Percentiles rank a stretch among this genome's conserved stretches.
Conservation (phyloP, 2,797 vertebrate species). For the Darevskia mixta region DNA sequence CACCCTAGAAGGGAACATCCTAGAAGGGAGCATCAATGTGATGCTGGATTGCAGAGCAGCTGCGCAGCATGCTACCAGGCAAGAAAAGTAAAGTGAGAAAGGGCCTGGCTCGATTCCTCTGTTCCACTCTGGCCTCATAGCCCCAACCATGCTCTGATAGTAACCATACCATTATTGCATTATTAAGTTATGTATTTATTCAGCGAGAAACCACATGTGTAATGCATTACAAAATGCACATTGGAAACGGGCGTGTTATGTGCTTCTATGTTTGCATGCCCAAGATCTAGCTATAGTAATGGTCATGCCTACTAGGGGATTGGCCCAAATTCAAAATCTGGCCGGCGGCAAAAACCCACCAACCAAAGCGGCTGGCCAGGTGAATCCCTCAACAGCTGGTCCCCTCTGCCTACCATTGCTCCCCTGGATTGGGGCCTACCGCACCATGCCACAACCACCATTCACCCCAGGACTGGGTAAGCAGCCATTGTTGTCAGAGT, state of each 20-base stretch:
- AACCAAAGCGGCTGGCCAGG: too few species aligned
- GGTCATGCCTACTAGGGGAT: neutral
- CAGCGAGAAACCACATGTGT: neutral
- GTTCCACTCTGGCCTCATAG: neutral
- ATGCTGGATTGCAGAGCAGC: neutral
- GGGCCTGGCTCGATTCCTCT: neutral
- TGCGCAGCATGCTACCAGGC: rapidly evolving
- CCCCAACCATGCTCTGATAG: neutral
- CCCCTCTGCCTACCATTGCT: too few species aligned
- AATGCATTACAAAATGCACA: neutral
- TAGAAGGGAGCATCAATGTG: too few species aligned
- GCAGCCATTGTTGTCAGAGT: too few species aligned
- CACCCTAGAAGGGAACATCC: neutral
- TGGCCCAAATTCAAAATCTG: too few species aligned
- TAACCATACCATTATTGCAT: neutral
- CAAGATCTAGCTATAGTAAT: neutral
- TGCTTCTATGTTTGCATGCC: neutral
- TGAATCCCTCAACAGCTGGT: too few species aligned
- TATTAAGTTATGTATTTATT: neutral
- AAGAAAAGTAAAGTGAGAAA: neutral
- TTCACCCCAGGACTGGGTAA: too few species aligned
- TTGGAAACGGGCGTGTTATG: neutral
- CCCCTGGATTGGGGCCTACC: neutral
- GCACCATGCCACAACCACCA: too few species aligned
- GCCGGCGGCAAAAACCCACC: too few species aligned